Conservation (phyloP, 2,113 vertebrate species). For the Naja naja region DNA sequence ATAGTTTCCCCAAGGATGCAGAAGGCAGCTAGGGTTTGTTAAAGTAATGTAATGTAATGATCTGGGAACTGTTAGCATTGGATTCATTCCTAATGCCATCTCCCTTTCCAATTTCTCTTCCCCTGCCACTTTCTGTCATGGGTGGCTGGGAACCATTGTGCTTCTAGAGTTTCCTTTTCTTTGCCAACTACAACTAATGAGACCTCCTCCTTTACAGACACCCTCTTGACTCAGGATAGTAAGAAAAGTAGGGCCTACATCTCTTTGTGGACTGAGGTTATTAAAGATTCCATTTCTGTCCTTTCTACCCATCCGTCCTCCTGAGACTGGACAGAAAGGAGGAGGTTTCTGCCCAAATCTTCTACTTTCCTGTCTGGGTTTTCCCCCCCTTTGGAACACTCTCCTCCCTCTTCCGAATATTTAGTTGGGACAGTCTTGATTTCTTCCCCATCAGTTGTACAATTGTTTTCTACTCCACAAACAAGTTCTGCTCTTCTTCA, state of each 20-base stretch:
- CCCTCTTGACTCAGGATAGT: neutral
- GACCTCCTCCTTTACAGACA: neutral
- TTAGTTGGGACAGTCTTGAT: neutral
- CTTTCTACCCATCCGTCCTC: neutral
- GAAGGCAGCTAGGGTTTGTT: neutral
- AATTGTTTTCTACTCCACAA: neutral
- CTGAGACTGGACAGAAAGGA: neutral
- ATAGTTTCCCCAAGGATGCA: neutral
- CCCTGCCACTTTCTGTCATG: neutral
- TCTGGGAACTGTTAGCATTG: neutral
- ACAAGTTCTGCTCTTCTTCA: neutral
- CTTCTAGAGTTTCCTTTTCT: neutral
- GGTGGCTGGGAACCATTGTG: neutral
- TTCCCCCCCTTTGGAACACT: neutral
- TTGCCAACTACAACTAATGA: neutral
- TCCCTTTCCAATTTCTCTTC: neutral
- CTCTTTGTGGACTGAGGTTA: neutral
- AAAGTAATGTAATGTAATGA: neutral
- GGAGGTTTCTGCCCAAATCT: neutral
- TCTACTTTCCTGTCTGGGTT: neutral
- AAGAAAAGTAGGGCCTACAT: neutral
- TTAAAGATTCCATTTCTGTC: neutral
- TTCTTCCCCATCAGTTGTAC: neutral
- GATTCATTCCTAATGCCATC: neutral
- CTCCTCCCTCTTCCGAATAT: neutral